Evolutionary conservation across 2,888 invertebrate species (phyloP).

Genomic region (Lasioglossum vierecki): DNA sequence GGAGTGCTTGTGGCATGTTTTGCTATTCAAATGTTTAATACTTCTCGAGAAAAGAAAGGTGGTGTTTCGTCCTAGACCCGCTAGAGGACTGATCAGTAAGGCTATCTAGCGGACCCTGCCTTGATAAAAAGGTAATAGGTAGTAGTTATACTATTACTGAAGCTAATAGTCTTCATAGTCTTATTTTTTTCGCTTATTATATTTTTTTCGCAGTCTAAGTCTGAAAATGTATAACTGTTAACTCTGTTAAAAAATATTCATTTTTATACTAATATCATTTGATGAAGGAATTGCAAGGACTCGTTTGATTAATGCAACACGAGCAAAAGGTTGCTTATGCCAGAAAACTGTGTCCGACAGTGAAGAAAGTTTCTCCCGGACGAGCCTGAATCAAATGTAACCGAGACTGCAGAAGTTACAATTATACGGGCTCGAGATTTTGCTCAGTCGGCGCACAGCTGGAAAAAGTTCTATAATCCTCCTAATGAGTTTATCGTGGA

Average conservation of each 20-base stretch:
- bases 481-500: conserved; percentile 42
- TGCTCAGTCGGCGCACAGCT: conserved; percentile 25
- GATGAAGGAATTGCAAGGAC: background rate
- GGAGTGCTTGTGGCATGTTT: too few species aligned
- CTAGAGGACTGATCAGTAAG: too few species aligned
- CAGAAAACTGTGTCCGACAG: background rate
- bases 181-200: too few species aligned
- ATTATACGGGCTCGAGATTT: conserved; percentile 15
- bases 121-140: too few species aligned
- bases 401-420: conserved; percentile 40
- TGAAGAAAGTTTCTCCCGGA: conserved; percentile 4
- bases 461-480: conserved; percentile 41
- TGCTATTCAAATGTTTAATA: too few species aligned
- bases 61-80: too few species aligned
- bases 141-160: too few species aligned
- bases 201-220: too few species aligned
- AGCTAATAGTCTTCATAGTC: too few species aligned
- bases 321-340: background rate
- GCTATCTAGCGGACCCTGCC: too few species aligned
- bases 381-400: conserved; percentile 44
- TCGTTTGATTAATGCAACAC: background rate
- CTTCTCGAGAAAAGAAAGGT: too few species aligned
- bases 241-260: background rate
- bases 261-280: background rate
- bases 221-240: background rate